Evolutionary conservation across 2,888 invertebrate genomes (phyloP).

Genomic region (Catocala fraxini): DNA sequence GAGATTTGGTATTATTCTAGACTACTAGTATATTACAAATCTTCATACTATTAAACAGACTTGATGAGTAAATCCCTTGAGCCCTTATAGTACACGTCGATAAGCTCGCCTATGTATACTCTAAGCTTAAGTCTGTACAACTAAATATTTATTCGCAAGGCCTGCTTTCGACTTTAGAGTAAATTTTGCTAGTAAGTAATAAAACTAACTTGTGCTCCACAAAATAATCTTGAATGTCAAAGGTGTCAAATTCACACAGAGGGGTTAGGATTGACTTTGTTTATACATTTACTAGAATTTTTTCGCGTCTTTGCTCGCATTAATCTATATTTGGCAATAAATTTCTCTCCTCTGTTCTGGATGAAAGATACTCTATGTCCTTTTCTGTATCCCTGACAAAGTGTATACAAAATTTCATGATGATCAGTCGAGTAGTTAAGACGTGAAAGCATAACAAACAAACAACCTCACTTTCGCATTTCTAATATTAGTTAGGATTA

Average conservation of each 20-base stretch:
- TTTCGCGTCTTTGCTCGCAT: too few species aligned
- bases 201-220: constrained; percentile 30
- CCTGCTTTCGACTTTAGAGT: constrained; percentile 25
- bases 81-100: background rate
- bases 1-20: background rate
- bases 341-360: too few species aligned
- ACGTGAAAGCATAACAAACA: too few species aligned
- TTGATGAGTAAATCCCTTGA: constrained; percentile 32
- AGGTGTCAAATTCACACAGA: background rate
- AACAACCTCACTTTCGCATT: too few species aligned
- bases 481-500: too few species aligned
- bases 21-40: background rate
- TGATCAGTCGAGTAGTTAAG: background rate
- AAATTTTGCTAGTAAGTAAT: constrained; percentile 25
- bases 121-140: constrained; percentile 9
- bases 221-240: constrained; percentile 17
- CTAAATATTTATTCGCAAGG: constrained; percentile 28
- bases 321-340: too few species aligned
- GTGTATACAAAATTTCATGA: too few species aligned
- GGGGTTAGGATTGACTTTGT: background rate
- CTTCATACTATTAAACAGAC: constrained; percentile 14
- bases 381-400: too few species aligned
- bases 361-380: too few species aligned
- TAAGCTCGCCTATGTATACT: background rate
- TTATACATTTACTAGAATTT: too few species aligned